Percentiles rank a stretch among this genome's conserved stretches.
Conservation (phyloP, 2,797 vertebrate genomes). For the Knipowitschia caucasica region DNA sequence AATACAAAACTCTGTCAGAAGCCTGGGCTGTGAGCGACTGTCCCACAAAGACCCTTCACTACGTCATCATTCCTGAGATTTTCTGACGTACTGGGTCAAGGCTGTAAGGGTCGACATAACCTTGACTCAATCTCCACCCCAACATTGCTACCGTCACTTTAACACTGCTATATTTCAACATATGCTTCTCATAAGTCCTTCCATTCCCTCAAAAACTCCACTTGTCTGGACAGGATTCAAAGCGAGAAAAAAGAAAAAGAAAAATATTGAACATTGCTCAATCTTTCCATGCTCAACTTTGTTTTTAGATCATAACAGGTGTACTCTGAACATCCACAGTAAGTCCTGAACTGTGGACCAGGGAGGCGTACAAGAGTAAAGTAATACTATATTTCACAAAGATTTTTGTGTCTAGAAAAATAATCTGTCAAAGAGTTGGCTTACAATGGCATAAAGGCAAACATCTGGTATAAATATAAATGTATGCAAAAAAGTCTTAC, state of each 20-base stretch:
- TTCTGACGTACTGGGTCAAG: conserved; percentile 67
- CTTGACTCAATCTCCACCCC: conserved; percentile 51
- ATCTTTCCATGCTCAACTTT: conserved; percentile 24
- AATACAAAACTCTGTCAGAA: conserved; percentile 47
- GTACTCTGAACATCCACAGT: conserved; percentile 27
- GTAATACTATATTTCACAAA: conserved; percentile 50
- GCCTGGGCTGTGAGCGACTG: conserved; percentile 32
- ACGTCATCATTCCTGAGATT: conserved; percentile 68
- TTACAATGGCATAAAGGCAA: conserved; percentile 44
- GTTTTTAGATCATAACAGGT: conserved; percentile 46
- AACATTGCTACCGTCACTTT: conserved; percentile 35
- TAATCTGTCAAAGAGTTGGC: conserved; percentile 28
- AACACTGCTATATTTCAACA: conserved; percentile 54
- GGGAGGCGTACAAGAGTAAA: conserved; percentile 34
- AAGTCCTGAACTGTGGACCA: conserved; percentile 43
- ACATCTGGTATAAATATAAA: conserved; percentile 49
- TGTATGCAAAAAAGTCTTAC: conserved; percentile 36
- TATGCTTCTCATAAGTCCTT: conserved; percentile 51
- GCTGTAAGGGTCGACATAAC: conserved; percentile 60
- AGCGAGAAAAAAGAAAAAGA: conserved; percentile 30
- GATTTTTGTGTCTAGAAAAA: conserved; percentile 46
- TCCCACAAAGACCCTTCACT: conserved; percentile 39
- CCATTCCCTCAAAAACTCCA: conserved; percentile 26
- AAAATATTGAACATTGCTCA: conserved; percentile 28
- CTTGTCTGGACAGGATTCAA: conserved; percentile 69